Evolutionary conservation across 2,888 invertebrate species (phyloP), one percentile per base, ranked within the genome.

Genomic region (Ennomos erosarius): DNA sequence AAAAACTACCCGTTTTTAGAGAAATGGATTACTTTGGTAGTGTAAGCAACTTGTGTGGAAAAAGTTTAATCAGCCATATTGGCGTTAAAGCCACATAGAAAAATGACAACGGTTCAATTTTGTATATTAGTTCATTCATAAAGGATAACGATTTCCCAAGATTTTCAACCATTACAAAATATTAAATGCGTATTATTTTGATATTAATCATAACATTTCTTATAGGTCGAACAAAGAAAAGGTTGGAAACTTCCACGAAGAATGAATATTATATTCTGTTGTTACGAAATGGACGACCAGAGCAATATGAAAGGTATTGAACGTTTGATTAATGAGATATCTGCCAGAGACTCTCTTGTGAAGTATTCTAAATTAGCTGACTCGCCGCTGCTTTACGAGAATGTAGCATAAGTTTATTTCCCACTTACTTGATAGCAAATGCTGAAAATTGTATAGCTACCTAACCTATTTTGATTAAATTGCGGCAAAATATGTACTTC

Each of bases 291-390:
- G 54, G 55, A 50, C 55, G 48, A 44, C 48, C 52, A 46, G 49
- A 13, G 49, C 55, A 61, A 53, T 61, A 46, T 55, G 59, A 16
- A 9, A 38, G 43, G 40, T 60, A 60, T 56, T 49, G 49, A 56
- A 52, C 37, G 12, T 34, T 49, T 61, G 60, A 61, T 61, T 56
- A 52, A 61, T 46, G 60, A 45, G 35, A 9, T 26, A n/a, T 45
- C 55, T 48, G 48, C 34, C 39, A n/a, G 26, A 12, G 49, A 44
- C 13, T 43, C 49, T 48, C 53, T 39, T 40, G 39, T 48, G 13
- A 33, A 43, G 34, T 47, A n/a, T 42, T 46, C 47, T 16, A 35
- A 51, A 47, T 26, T 26, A 26, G 26, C 26, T 26, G 26, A 26
- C 26, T 6, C 26, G 4, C 26, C 6, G 26, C 26, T 6, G 6